phyloP scores from a whole-genome alignment of 2,113 vertebrate species.

The Trinectes maculatus region DNA sequence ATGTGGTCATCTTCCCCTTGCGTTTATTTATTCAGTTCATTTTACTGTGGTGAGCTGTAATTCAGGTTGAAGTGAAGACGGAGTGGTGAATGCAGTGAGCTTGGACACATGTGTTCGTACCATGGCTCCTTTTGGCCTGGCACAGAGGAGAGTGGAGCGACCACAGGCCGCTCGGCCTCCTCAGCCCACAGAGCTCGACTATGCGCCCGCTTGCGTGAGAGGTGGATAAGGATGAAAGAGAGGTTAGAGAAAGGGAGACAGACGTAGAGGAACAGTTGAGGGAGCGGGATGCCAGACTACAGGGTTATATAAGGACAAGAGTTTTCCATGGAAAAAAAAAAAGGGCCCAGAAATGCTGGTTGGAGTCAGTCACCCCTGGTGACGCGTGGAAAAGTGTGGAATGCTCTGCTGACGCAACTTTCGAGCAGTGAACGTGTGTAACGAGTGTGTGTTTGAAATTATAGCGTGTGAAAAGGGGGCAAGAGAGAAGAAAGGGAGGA shows the following conservation, averaged over 20 bases:
- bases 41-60: slow-evolving; percentile 26
- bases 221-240: slow-evolving; percentile 49
- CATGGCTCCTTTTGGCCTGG: slow-evolving; percentile 36
- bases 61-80: slow-evolving; percentile 5
- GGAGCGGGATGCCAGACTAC: slow-evolving; percentile 40
- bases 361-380: slow-evolving; percentile 70
- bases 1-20: slow-evolving; percentile 23
- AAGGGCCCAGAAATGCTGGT: slow-evolving; percentile 73
- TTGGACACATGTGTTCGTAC: slow-evolving; percentile 32
- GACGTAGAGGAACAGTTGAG: slow-evolving; percentile 38
- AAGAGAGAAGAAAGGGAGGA: not conserved
- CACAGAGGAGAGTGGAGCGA: slow-evolving; percentile 30
- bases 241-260: slow-evolving; percentile 37
- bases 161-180: slow-evolving; percentile 24
- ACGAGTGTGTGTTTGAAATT: slow-evolving; percentile 40
- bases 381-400: slow-evolving; percentile 74
- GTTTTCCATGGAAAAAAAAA: slow-evolving; percentile 72
- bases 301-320: slow-evolving; percentile 77
- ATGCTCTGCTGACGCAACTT: slow-evolving; percentile 75
- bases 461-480: slow-evolving; percentile 27
- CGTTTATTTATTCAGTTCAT: slow-evolving; percentile 36
- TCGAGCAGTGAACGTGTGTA: slow-evolving; percentile 53
- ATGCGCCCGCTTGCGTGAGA: slow-evolving; percentile 54
- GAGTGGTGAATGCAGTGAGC: slow-evolving; percentile 15
- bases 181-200: slow-evolving; percentile 2